These are phyloP conservation scores for Lethrus apterus DNA, from an alignment of 1,140 invertebrate genomes.

Conservation along the genomic window DNA sequence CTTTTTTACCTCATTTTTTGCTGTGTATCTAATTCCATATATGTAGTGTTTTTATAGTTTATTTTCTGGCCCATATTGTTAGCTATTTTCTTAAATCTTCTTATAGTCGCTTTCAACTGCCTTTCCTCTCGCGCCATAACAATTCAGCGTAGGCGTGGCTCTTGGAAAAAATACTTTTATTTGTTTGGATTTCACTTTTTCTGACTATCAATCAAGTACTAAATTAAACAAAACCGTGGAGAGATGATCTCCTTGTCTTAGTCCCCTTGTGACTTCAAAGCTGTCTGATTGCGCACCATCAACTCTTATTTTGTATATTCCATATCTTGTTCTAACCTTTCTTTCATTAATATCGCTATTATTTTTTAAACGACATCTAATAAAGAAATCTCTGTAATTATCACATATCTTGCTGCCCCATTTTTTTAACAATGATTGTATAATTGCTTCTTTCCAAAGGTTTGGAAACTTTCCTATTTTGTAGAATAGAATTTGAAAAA, in stretches of 20 bases:
- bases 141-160: neutral
- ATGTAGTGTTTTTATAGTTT: neutral
- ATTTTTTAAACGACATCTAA: no score
- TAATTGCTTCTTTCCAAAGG: no score
- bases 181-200: neutral
- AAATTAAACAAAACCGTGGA: slow-evolving; percentile 2
- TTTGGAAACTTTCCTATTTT: no score
- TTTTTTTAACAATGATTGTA: no score
- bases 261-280: slow-evolving; percentile 1
- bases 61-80: neutral
- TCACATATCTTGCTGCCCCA: no score
- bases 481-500: no score
- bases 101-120: slow-evolving; percentile 1
- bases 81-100: neutral
- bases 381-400: no score
- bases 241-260: neutral
- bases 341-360: no score
- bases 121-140: neutral
- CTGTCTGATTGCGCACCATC: neutral
- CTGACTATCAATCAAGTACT: neutral
- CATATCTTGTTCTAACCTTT: no score
- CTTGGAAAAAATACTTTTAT: slow-evolving; percentile 1
- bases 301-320: neutral
- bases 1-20: neutral
- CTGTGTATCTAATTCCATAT: neutral